Conservation (phyloP, 2,113 vertebrate genomes). For the Apteryx owenii region DNA sequence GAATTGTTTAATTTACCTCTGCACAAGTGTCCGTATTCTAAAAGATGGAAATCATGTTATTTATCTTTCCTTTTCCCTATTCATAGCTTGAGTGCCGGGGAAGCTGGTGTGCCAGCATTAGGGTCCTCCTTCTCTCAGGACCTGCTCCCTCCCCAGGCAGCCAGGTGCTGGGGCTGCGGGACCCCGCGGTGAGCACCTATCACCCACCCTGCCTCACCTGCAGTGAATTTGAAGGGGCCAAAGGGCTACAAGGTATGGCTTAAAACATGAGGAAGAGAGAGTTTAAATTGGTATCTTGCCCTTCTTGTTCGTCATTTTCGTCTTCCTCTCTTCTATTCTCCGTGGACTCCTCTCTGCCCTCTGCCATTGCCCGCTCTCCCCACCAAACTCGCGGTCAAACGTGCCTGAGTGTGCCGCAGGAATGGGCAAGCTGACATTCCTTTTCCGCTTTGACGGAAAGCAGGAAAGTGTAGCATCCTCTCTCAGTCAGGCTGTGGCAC, state of each 20-base stretch:
- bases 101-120: not conserved
- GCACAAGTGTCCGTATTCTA: not conserved
- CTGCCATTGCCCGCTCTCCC: not conserved
- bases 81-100: not conserved
- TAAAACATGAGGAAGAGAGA: not conserved
- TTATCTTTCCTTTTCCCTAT: not conserved
- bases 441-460: not conserved
- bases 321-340: not conserved
- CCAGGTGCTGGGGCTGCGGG: accelerated
- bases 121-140: not conserved
- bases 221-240: not conserved
- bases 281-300: not conserved
- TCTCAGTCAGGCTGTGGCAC: not conserved
- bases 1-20: not conserved
- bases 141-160: not conserved
- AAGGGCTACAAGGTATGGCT: not conserved
- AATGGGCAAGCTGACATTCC: not conserved
- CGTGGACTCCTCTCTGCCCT: not conserved
- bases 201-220: not conserved
- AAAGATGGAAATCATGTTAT: not conserved
- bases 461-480: not conserved
- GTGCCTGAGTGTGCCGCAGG: not conserved
- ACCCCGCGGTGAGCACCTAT: accelerated
- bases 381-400: not conserved
- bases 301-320: not conserved